Evolutionary conservation across 2,888 invertebrate species (phyloP).

Genomic region (Eupithecia subumbrata): DNA sequence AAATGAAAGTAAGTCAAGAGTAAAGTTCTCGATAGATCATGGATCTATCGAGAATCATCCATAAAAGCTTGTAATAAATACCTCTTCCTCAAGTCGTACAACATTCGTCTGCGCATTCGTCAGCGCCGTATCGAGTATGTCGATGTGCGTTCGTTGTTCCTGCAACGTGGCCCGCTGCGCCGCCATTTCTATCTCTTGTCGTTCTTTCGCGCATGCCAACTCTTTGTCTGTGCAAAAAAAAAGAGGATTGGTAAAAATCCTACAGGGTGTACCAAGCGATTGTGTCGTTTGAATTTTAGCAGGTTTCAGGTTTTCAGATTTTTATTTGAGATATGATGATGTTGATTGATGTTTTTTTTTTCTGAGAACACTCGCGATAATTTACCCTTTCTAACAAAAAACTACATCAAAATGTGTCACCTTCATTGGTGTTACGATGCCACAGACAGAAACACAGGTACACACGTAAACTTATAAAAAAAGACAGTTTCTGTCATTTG

Average conservation of each 20-base stretch:
- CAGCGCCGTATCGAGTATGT: constrained; percentile 95
- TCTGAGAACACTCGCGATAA: neutral
- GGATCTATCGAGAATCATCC: no score
- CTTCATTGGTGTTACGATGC: neutral
- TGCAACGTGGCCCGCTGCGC: constrained; percentile 95
- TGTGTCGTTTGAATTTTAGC: neutral
- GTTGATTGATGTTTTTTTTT: no score
- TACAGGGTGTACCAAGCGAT: neutral
- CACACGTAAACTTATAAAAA: neutral
- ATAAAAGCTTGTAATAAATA: constrained; percentile 53
- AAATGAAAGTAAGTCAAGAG: no score
- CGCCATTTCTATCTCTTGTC: constrained; percentile 95
- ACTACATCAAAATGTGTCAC: no score
- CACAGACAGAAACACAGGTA: neutral
- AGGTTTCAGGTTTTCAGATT: neutral
- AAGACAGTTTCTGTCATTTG: neutral
- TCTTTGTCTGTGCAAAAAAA: constrained; percentile 89
- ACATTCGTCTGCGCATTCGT: constrained; percentile 96
- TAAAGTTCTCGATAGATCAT: no score
- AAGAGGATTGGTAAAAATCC: neutral
- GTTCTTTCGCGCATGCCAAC: constrained; percentile 93
- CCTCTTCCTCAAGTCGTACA: constrained; percentile 94
- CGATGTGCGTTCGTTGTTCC: constrained; percentile 96
- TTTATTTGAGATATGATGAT: no score
- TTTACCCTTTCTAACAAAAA: neutral